A percentile compares a stretch with the other conserved stretches of the same genome.
These are phyloP conservation scores for Pangasius sanitwongsei DNA, from an alignment of 2,797 vertebrate genomes.

Conservation along the genomic window DNA sequence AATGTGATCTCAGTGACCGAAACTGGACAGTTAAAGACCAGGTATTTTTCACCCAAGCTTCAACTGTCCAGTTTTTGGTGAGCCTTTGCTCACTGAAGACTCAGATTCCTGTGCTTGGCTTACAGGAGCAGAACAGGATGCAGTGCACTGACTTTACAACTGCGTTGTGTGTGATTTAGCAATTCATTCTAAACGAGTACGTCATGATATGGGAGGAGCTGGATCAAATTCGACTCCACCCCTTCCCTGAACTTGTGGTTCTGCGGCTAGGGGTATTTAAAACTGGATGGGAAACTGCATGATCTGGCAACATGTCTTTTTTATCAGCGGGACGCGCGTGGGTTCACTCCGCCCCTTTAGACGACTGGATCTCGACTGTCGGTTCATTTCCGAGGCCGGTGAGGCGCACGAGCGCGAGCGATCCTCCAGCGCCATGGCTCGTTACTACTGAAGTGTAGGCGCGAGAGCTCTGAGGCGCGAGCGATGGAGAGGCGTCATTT, in stretches of 20 bases:
- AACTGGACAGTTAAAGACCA: too few species aligned
- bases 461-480: conserved; percentile 10
- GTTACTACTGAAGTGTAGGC: background rate
- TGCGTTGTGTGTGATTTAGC: background rate
- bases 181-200: background rate
- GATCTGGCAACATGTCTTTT: conserved; percentile 22
- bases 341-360: conserved; percentile 9
- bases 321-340: conserved; percentile 9
- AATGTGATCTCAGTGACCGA: too few species aligned
- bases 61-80: too few species aligned
- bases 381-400: conserved; percentile 13
- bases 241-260: background rate
- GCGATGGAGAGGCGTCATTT: conserved; percentile 21
- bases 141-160: too few species aligned
- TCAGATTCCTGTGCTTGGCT: too few species aligned
- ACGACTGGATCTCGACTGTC: background rate
- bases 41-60: too few species aligned
- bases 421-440: conserved; percentile 9
- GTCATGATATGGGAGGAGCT: background rate
- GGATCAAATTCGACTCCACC: background rate
- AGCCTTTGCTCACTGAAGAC: too few species aligned
- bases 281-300: background rate
- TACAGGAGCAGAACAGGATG: too few species aligned
- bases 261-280: background rate
- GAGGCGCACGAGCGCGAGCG: conserved; percentile 14